phyloP scores from a whole-genome alignment of 2,888 invertebrate species.

The Mactromeris polynyma region DNA sequence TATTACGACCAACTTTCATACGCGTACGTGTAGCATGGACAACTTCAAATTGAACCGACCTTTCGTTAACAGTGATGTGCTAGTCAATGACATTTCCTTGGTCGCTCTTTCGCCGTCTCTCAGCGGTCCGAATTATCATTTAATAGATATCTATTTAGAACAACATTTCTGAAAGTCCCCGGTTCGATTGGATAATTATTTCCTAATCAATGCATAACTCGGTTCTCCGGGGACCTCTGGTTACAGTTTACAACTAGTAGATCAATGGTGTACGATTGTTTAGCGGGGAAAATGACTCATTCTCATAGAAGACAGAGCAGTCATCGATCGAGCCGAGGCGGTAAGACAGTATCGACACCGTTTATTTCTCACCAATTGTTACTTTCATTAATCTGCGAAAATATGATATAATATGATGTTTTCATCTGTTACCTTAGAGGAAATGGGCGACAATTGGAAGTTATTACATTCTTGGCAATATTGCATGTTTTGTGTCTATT shows the following conservation, averaged over 20 bases:
- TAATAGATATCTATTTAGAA: conserved; percentile 19
- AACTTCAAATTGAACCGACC: background rate
- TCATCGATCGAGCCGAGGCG: conserved; percentile 9
- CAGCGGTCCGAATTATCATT: conserved; percentile 17
- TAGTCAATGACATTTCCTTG: background rate
- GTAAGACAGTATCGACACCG: conserved; percentile 21
- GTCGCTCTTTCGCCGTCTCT: background rate
- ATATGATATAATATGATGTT: conserved; percentile 29
- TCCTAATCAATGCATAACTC: conserved; percentile 42
- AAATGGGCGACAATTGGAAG: background rate
- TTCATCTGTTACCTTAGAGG: conserved; percentile 9
- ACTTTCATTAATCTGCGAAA: conserved; percentile 32
- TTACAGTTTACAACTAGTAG: background rate
- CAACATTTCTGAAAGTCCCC: background rate
- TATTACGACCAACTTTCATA: background rate
- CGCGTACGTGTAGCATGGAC: background rate
- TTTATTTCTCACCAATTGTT: conserved; percentile 30
- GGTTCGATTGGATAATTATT: conserved; percentile 30
- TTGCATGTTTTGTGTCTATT: conserved; percentile 8
- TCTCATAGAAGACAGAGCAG: background rate
- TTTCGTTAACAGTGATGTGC: background rate
- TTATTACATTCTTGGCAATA: background rate
- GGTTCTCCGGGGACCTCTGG: conserved; percentile 5
- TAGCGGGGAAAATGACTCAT: conserved; percentile 27
- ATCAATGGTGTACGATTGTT: conserved; percentile 37